Conservation (phyloP, 2,797 vertebrate species). For the Orientallactaga sibirica region DNA sequence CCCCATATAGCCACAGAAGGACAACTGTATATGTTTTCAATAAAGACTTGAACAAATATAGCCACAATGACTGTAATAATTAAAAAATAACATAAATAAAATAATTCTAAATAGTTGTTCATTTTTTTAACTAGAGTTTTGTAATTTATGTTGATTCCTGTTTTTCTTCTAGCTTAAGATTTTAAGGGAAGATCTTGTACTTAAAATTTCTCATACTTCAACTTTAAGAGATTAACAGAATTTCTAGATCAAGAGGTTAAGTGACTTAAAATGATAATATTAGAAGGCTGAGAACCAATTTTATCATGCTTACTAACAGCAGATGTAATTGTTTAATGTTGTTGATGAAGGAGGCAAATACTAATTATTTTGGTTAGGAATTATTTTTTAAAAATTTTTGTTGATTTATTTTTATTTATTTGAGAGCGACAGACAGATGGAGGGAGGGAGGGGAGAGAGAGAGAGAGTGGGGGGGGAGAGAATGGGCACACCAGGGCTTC, state of each 20-base stretch:
- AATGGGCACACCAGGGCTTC: too few species aligned
- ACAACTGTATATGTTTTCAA: not conserved
- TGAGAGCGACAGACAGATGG: too few species aligned
- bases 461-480: too few species aligned
- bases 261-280: conserved; percentile 40
- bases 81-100: conserved; percentile 15
- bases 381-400: too few species aligned
- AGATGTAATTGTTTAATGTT: conserved; percentile 31
- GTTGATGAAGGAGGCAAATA: conserved; percentile 5
- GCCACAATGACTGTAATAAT: not conserved
- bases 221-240: conserved; percentile 38
- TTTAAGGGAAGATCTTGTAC: conserved; percentile 4
- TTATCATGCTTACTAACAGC: conserved; percentile 30
- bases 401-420: too few species aligned
- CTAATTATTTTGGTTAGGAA: conserved; percentile 32
- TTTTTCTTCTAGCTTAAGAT: conserved; percentile 58
- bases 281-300: conserved; percentile 35
- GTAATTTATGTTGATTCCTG: conserved; percentile 5
- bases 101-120: not conserved
- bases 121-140: conserved; percentile 16
- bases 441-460: too few species aligned
- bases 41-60: conserved; percentile 6
- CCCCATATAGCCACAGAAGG: not conserved
- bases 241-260: conserved; percentile 19
- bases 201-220: conserved; percentile 28